Evolutionary conservation across 2,113 vertebrate genomes (phyloP).

Genomic region (Gobiocypris rarus): DNA sequence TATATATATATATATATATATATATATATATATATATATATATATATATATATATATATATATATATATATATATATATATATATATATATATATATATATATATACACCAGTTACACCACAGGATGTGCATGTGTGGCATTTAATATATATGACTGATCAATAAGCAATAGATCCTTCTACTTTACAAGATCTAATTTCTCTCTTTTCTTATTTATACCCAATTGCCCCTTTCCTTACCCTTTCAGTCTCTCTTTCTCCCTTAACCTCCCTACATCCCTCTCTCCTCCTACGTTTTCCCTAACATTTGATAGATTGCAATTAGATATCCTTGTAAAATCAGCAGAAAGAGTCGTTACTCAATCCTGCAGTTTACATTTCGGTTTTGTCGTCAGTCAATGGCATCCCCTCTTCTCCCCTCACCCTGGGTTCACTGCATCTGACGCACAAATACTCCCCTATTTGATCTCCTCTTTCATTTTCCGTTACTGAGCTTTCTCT

Average conservation of each 20-base stretch:
- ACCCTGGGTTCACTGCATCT: neutral
- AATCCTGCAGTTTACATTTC: constrained; percentile 49
- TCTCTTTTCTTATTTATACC: constrained; percentile 28
- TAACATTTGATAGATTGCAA: constrained; percentile 36
- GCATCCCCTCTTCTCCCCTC: neutral
- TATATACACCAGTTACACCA: neutral
- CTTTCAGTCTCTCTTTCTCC: constrained; percentile 12
- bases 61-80: too few relatives aligned
- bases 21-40: too few relatives aligned
- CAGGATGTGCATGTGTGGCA: neutral
- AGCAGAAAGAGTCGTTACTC: constrained; percentile 35
- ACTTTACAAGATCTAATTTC: constrained; percentile 48
- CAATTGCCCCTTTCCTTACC: constrained; percentile 16
- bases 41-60: too few relatives aligned
- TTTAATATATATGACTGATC: constrained; percentile 25
- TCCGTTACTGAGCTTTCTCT: constrained; percentile 23
- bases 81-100: too few relatives aligned
- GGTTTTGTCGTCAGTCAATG: constrained; percentile 15
- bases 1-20: too few relatives aligned
- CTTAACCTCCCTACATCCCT: constrained; percentile 4
- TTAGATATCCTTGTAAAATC: constrained; percentile 35
- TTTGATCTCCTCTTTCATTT: constrained; percentile 41
- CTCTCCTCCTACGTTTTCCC: constrained; percentile 19
- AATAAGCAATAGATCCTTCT: constrained; percentile 41
- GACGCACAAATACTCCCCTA: neutral